Evolutionary conservation across 1,140 invertebrate species (phyloP).

Genomic region (Maniola jurtina): DNA sequence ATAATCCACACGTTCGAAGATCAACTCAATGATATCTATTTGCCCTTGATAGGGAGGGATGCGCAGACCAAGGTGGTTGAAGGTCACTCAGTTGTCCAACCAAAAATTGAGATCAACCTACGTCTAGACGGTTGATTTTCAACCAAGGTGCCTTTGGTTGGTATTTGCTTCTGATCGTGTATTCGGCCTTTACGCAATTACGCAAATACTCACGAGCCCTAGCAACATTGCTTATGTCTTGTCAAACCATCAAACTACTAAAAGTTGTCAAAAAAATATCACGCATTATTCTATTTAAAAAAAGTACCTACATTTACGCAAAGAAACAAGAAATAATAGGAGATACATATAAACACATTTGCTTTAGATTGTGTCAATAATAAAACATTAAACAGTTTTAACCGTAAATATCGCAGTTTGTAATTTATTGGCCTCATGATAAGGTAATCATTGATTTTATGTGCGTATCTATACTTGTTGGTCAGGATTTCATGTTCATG

Average conservation of each 20-base stretch:
- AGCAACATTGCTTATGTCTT: neutral
- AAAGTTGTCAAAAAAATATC: neutral
- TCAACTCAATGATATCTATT: no score
- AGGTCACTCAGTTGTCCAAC: no score
- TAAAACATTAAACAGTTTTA: neutral
- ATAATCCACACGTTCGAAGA: no score
- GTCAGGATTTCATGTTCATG: conserved; percentile 23
- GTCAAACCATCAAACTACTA: neutral
- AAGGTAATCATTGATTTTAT: conserved; percentile 24
- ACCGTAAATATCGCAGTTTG: neutral
- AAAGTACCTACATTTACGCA: neutral
- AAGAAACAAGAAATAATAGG: neutral
- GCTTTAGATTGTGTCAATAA: neutral
- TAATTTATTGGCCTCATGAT: conserved; percentile 17
- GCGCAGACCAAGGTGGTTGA: no score
- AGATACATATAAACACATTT: neutral
- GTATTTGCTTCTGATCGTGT: no score
- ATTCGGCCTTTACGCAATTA: no score
- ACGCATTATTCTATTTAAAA: neutral
- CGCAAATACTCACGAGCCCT: no score
- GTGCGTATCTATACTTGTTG: conserved; percentile 21
- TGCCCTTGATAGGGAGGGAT: no score
- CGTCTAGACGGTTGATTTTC: no score
- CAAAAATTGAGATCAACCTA: no score
- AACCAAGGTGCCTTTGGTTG: no score